These are phyloP conservation scores for Vireo griseus DNA, from an alignment of 2,797 vertebrate species.

Conservation along the genomic window DNA sequence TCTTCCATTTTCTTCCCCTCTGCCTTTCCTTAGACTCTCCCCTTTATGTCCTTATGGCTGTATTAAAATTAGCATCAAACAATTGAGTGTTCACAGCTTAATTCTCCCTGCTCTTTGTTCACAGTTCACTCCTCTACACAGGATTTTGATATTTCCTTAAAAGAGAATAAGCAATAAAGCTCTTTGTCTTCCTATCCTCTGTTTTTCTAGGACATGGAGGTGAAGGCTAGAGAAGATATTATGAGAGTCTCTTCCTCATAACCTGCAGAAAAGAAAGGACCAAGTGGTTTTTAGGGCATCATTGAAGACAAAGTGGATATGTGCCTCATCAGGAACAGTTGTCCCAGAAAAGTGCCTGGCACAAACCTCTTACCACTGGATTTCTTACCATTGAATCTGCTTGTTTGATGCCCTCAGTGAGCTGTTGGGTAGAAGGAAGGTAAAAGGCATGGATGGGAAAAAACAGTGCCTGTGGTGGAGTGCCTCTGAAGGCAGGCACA, in stretches of 20 bases:
- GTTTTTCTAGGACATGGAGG: not conserved
- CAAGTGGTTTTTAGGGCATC: not conserved
- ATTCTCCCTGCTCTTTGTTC: not conserved
- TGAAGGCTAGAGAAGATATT: not conserved
- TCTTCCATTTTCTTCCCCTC: not conserved
- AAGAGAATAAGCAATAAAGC: not conserved
- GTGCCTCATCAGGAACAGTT: not conserved
- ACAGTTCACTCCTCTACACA: not conserved
- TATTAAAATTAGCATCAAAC: not conserved
- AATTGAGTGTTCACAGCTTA: not conserved
- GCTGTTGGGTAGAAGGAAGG: not conserved
- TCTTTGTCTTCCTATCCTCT: not conserved
- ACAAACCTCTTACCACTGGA: not conserved
- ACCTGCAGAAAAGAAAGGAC: not conserved
- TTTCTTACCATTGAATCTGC: not conserved
- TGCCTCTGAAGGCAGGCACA: not conserved
- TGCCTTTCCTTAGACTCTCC: not conserved
- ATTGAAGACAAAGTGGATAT: not conserved
- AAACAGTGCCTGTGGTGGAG: fast-evolving
- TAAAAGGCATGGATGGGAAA: not conserved
- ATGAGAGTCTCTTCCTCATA: not conserved
- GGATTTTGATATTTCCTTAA: not conserved
- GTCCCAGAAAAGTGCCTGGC: not conserved
- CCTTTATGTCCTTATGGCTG: not conserved
- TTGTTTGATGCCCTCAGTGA: not conserved